Base-by-base conservation (phyloP, 1,140 invertebrate genomes). In the Bombus affinis region DNA sequence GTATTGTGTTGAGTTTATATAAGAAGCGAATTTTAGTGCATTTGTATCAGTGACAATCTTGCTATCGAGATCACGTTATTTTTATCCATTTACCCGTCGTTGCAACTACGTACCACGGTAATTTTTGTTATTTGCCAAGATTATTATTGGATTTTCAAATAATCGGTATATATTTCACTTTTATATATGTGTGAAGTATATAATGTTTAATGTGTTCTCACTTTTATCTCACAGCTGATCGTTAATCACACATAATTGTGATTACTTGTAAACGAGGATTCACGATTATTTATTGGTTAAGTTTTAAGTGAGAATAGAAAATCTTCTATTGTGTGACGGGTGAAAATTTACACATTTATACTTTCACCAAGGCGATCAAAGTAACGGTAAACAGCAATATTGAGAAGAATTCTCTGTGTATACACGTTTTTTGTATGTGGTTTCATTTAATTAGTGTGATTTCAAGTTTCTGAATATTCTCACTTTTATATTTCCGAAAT, bases 301-400 rank as follows among this genome's bases (percentile, higher is more conserved):
- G 35, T 53, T 85, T 72, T 47, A 72, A 65, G 32, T 6, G 42
- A 37, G 76, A 77, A 59, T 65, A 66, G 8, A 39, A 22, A 32
- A 59, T 42, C 66, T 79, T 59, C 25, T 37, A 28, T 47, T 47
- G 39, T 47, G 32, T 8, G 4, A 28, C n/a, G 4, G 39, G 42
- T 80, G 68, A 65, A 80, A 80, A 80, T 85, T 71, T 57, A 59
- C n/a, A 47, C 68, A 62, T 78, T 32, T 71, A n/a, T n/a, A 85
- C 83, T 85, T 80, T 85, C 68, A 80, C 68, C 42, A 18, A 57
- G 10, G 10, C n/a, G 22, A 70, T 57, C 35, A 3, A 78, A 57
- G n/a, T 80, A 85, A 85, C 77, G 57, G 68, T 85, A 72, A 39
- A 80, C 68, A 66, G 1, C 18, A 22, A 84, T 84, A 84, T 85